phyloP scores from a whole-genome alignment of 2,888 invertebrate species.

The Ferrisia virgata region DNA sequence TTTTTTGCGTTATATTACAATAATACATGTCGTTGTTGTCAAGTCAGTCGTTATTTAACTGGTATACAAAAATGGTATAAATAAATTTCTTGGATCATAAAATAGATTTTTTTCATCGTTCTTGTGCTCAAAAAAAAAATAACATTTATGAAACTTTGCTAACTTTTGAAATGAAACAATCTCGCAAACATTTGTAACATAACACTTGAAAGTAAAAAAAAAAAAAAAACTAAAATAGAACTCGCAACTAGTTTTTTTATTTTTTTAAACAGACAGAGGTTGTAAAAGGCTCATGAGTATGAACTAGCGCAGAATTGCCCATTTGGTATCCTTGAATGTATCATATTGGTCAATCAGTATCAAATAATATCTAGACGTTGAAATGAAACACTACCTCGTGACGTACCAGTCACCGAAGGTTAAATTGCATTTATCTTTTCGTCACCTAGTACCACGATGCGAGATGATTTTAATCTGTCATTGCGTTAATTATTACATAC shows the following conservation, averaged over 20 bases:
- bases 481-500: not conserved
- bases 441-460: slow-evolving; percentile 13
- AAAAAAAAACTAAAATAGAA: not conserved
- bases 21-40: too few relatives aligned
- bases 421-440: slow-evolving; percentile 22
- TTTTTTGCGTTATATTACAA: too few relatives aligned
- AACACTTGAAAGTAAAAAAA: not conserved
- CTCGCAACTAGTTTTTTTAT: not conserved
- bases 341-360: not conserved
- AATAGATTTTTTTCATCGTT: too few relatives aligned
- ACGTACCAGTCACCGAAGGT: slow-evolving; percentile 17
- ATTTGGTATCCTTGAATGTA: slow-evolving; percentile 5
- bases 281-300: not conserved
- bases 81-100: too few relatives aligned
- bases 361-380: not conserved
- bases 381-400: slow-evolving; percentile 26
- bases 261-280: not conserved
- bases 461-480: not conserved
- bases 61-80: too few relatives aligned
- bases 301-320: not conserved
- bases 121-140: too few relatives aligned
- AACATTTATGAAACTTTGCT: too few relatives aligned
- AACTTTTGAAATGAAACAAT: too few relatives aligned
- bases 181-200: too few relatives aligned
- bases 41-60: too few relatives aligned